phyloP scores from a whole-genome alignment of 2,888 invertebrate species.

The Pharmacophagus antenor region DNA sequence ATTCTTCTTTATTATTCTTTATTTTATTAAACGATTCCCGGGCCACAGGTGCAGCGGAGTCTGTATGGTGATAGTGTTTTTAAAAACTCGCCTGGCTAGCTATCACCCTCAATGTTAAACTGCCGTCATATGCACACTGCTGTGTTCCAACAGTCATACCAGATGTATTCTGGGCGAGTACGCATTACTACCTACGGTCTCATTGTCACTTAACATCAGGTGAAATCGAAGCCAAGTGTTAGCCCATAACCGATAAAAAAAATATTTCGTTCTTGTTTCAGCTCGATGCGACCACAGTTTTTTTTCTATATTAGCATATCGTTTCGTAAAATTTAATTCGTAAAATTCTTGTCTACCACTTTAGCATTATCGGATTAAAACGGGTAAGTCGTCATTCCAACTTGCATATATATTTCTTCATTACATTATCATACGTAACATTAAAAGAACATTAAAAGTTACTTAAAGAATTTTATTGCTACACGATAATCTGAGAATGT shows the following conservation, averaged over 20 bases:
- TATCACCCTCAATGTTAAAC: too few species aligned
- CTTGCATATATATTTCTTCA: slow-evolving; percentile 3
- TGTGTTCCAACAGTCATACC: too few species aligned
- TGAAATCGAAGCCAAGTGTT: too few species aligned
- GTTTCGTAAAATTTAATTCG: not conserved
- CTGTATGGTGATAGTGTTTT: too few species aligned
- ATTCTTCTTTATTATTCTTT: too few species aligned
- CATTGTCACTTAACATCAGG: too few species aligned
- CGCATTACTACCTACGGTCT: too few species aligned
- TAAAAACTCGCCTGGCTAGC: too few species aligned
- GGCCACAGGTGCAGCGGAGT: too few species aligned
- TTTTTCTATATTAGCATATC: not conserved
- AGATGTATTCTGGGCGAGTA: too few species aligned
- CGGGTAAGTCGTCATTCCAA: not conserved
- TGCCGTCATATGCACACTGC: too few species aligned
- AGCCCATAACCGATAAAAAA: not conserved
- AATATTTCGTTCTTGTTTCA: not conserved
- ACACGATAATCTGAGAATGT: slow-evolving; percentile 17
- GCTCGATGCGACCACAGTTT: not conserved
- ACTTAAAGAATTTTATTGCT: slow-evolving; percentile 10
- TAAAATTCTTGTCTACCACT: not conserved
- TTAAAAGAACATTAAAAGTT: slow-evolving; percentile 3
- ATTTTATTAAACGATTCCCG: too few species aligned
- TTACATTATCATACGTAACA: not conserved
- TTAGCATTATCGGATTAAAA: slow-evolving; percentile 3